phyloP scores from a whole-genome alignment of 2,113 vertebrate genomes.

The Taxidea taxus region DNA sequence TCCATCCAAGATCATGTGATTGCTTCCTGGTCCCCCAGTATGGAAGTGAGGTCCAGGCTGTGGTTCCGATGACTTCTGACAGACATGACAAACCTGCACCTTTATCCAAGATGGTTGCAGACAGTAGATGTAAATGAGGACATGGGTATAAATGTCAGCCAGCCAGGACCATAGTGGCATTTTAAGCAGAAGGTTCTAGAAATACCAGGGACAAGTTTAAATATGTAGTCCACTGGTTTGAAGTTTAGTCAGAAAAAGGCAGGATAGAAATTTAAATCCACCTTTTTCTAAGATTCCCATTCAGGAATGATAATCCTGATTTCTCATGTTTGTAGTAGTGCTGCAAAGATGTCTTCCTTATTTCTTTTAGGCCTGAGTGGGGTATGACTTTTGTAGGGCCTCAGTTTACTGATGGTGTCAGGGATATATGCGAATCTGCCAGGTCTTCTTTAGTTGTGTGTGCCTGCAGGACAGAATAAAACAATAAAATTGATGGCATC shows the following conservation, averaged over 20 bases:
- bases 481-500: background rate
- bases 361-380: background rate
- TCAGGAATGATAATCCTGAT: background rate
- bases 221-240: background rate
- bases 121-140: background rate
- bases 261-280: background rate
- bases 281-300: background rate
- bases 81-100: background rate
- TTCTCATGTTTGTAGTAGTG: background rate
- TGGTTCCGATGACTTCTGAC: background rate
- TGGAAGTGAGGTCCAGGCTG: background rate
- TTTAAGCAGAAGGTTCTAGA: background rate
- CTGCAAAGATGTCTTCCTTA: background rate
- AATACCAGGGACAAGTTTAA: background rate
- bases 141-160: background rate
- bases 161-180: background rate
- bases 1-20: background rate
- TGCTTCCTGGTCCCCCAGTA: background rate
- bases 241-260: background rate
- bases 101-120: background rate
- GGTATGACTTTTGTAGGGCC: background rate
- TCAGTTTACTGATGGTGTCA: background rate
- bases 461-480: background rate
- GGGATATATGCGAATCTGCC: background rate
- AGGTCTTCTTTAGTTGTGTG: background rate